A percentile compares a stretch with the other conserved stretches of the same genome.
These are phyloP conservation scores for Tridacna gigas DNA, from an alignment of 2,888 invertebrate species.

Conservation along the genomic window DNA sequence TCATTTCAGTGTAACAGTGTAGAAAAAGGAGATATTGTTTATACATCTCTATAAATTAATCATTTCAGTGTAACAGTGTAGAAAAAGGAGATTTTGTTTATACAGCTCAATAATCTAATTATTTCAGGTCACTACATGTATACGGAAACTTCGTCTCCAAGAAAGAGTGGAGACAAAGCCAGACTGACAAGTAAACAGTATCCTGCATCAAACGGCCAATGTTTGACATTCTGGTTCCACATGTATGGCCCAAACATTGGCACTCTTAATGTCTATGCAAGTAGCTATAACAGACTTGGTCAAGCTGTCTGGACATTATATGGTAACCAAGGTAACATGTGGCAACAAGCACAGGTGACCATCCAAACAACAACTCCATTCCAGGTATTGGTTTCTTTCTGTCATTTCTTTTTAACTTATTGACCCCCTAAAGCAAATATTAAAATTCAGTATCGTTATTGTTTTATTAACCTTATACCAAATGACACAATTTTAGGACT, in stretches of 20 bases:
- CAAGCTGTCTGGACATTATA: conserved; percentile 71
- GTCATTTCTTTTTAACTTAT: no score
- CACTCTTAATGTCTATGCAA: conserved; percentile 75
- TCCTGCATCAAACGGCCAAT: conserved; percentile 70
- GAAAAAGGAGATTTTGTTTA: no score
- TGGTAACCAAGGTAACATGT: conserved; percentile 78
- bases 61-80: no score
- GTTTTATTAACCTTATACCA: no score
- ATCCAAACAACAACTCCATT: conserved; percentile 68
- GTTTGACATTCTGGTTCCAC: conserved; percentile 82
- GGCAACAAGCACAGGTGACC: conserved; percentile 78
- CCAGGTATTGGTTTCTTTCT: conserved; percentile 62
- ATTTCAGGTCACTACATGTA: conserved; percentile 78
- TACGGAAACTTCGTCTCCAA: conserved; percentile 72
- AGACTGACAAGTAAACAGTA: conserved; percentile 71
- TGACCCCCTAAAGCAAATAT: no score
- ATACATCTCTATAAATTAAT: no score
- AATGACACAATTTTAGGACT: no score
- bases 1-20: no score
- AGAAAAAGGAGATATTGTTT: no score
- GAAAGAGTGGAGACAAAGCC: conserved; percentile 71
- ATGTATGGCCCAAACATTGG: conserved; percentile 79
- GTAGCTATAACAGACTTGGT: conserved; percentile 60
- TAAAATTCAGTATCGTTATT: no score
- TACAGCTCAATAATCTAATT: no score